A percentile compares a stretch with the other conserved stretches of the same genome.
phyloP scores from a whole-genome alignment of 2,113 vertebrate genomes.

The Muntiacus muntjak region DNA sequence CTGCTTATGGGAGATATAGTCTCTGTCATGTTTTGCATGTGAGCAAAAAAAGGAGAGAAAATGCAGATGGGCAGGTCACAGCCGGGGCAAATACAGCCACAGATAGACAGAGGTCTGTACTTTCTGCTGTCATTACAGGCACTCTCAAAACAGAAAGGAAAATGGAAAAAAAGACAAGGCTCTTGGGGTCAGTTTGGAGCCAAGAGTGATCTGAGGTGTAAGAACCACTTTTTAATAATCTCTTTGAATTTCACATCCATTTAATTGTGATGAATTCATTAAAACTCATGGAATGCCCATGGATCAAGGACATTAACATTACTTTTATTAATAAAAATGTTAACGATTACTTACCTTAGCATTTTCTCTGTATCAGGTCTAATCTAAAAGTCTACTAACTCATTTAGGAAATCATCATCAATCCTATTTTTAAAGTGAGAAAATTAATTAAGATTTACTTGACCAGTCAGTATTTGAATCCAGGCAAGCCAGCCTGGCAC shows the following conservation, averaged over 20 bases:
- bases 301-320: background rate
- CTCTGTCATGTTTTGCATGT: background rate
- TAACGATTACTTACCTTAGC: background rate
- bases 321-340: constrained; percentile 4
- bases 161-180: background rate
- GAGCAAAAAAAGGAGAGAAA: background rate
- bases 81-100: background rate
- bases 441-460: background rate
- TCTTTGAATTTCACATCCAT: background rate
- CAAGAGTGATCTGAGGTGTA: background rate
- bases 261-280: background rate
- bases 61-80: background rate
- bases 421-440: background rate
- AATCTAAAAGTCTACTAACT: background rate
- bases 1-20: background rate
- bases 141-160: background rate
- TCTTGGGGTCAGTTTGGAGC: background rate
- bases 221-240: background rate
- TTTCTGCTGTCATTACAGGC: background rate
- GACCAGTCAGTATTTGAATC: background rate
- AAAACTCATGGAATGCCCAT: background rate
- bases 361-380: background rate
- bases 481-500: background rate
- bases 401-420: background rate
- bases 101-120: background rate